A percentile compares a stretch with the other conserved stretches of the same genome.
Conservation (phyloP, 2,113 vertebrate species). For the Bufo gargarizans region DNA sequence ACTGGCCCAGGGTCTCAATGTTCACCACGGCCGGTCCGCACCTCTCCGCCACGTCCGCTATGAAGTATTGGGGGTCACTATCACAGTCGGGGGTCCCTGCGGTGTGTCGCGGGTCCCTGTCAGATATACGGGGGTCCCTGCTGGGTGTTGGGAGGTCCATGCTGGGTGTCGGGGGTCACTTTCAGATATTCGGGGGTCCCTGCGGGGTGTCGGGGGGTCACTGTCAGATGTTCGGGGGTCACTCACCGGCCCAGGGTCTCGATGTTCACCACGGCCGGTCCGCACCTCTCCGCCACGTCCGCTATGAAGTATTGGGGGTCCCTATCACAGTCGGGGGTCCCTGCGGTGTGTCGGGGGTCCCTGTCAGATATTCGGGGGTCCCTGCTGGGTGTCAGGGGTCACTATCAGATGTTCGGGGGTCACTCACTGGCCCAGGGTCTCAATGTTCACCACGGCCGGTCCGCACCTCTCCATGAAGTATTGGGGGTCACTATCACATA, state of each 20-base stretch:
- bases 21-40: slow-evolving; percentile 91
- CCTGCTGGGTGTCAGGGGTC: too few relatives aligned
- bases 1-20: slow-evolving; percentile 92
- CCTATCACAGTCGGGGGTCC: not conserved
- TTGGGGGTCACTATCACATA: too few relatives aligned
- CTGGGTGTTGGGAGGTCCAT: too few relatives aligned
- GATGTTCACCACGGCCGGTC: not conserved
- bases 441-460: not conserved
- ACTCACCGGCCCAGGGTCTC: too few relatives aligned
- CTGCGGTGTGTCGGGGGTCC: too few relatives aligned
- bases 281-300: too few relatives aligned
- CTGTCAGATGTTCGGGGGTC: not conserved
- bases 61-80: too few relatives aligned
- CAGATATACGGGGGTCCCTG: not conserved
- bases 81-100: not conserved
- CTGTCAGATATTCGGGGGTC: too few relatives aligned
- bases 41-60: slow-evolving; percentile 93
- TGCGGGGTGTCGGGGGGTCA: too few relatives aligned
- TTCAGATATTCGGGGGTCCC: not conserved
- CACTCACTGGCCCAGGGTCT: not conserved
- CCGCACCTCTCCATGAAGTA: not conserved
- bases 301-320: slow-evolving; percentile 64
- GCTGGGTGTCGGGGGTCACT: too few relatives aligned
- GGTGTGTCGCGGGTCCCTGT: too few relatives aligned
- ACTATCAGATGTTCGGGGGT: not conserved